Evolutionary conservation across 1,140 invertebrate genomes (phyloP).

Genomic region (Hylaeus anthracinus): DNA sequence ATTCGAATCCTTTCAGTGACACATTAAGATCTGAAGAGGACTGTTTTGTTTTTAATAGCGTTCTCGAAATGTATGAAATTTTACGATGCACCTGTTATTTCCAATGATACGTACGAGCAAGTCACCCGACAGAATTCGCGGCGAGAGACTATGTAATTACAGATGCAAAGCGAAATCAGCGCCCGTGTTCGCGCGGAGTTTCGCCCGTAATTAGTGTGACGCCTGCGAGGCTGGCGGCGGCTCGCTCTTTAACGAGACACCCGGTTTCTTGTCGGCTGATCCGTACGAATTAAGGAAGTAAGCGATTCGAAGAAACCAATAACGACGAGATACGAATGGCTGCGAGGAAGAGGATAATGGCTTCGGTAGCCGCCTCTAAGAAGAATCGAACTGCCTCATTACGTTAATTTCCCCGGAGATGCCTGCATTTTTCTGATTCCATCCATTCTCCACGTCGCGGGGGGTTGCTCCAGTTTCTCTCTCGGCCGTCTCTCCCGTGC

Average conservation of each 20-base stretch:
- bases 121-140: no score
- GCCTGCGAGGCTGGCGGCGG: neutral
- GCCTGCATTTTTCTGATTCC: conserved; percentile 73
- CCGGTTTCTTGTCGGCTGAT: conserved; percentile 43
- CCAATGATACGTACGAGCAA: no score
- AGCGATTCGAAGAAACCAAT: conserved; percentile 65
- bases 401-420: conserved; percentile 76
- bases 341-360: conserved; percentile 44
- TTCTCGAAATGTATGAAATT: no score
- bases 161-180: no score
- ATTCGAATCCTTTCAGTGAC: no score
- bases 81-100: no score
- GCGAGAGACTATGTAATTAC: no score
- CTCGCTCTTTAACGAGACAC: conserved; percentile 9
- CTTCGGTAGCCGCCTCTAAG: conserved; percentile 31
- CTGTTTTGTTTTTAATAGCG: no score
- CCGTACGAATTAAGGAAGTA: conserved; percentile 59
- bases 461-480: conserved; percentile 59
- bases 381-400: conserved; percentile 74
- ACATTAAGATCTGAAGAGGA: no score
- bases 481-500: neutral
- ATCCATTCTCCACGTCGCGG: conserved; percentile 57
- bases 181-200: no score
- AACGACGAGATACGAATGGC: conserved; percentile 49
- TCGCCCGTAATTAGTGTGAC: neutral